These are phyloP conservation scores for Anser cygnoides DNA, from an alignment of 2,113 vertebrate species.

Conservation along the genomic window DNA sequence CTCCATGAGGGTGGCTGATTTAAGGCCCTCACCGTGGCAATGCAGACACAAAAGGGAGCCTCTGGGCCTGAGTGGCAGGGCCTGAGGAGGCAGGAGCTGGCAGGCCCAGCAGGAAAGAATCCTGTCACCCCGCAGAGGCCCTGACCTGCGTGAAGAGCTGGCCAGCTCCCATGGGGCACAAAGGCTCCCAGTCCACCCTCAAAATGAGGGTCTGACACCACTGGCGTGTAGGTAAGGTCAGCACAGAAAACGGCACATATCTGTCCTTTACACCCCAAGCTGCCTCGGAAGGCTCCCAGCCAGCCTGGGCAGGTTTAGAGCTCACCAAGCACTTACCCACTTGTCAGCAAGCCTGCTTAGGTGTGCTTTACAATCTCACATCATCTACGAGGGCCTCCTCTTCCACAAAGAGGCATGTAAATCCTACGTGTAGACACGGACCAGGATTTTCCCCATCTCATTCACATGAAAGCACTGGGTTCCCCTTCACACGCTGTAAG, in stretches of 20 bases:
- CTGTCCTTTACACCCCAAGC: background rate
- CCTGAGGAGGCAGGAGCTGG: background rate
- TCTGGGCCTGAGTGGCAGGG: background rate
- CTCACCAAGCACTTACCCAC: background rate
- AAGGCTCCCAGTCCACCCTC: background rate
- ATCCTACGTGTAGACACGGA: background rate
- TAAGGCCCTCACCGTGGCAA: background rate
- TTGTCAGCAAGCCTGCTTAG: background rate
- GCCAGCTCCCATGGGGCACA: background rate
- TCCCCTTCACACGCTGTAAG: background rate
- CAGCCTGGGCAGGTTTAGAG: background rate
- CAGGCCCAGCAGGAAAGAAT: background rate
- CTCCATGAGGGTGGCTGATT: slow-evolving; percentile 2
- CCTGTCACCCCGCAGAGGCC: background rate
- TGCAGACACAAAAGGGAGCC: background rate
- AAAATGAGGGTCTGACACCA: background rate
- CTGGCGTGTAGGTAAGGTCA: background rate
- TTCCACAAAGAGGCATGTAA: background rate
- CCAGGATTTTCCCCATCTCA: background rate
- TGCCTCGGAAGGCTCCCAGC: background rate
- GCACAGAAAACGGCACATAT: background rate
- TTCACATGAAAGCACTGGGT: background rate
- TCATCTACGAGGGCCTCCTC: background rate
- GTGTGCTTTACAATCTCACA: background rate
- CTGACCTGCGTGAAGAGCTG: background rate